Evolutionary conservation across 2,888 invertebrate species (phyloP).

Genomic region (Lasioglossum calceatum): DNA sequence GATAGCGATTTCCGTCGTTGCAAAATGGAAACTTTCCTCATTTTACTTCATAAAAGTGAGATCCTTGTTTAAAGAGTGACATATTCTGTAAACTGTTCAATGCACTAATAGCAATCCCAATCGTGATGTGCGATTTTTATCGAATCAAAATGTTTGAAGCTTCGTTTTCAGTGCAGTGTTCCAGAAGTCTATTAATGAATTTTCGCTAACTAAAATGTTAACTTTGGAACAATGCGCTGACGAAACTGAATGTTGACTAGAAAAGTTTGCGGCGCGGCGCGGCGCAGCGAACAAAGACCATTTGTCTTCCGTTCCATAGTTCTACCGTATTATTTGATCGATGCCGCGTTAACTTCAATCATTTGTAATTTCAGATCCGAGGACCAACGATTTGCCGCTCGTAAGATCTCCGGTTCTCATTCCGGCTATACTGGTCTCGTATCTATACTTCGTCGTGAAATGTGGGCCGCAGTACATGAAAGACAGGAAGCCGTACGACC

Average conservation of each 20-base stretch:
- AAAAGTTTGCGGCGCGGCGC: neutral
- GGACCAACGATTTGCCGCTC: slow-evolving; percentile 84
- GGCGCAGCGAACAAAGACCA: neutral
- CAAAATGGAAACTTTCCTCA: too few species aligned
- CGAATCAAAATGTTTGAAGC: too few species aligned
- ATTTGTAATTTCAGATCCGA: slow-evolving; percentile 48
- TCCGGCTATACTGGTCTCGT: slow-evolving; percentile 85
- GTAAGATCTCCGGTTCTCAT: slow-evolving; percentile 88
- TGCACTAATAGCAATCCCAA: neutral
- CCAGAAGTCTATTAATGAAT: too few species aligned
- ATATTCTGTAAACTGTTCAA: neutral
- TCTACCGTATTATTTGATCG: neutral
- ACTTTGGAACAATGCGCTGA: neutral
- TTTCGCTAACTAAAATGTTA: too few species aligned
- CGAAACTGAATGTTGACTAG: neutral
- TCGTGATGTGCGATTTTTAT: too few species aligned
- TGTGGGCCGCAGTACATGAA: slow-evolving; percentile 90
- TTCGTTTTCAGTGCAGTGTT: too few species aligned
- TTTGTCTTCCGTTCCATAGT: neutral
- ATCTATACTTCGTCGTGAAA: slow-evolving; percentile 87
- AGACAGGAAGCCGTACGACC: slow-evolving; percentile 87
- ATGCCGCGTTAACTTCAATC: neutral
- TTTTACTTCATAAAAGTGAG: too few species aligned
- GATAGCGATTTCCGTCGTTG: too few species aligned
- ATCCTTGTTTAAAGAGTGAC: too few species aligned